These are phyloP conservation scores for Aphis craccivora DNA, from an alignment of 1,140 invertebrate genomes.

Conservation along the genomic window DNA sequence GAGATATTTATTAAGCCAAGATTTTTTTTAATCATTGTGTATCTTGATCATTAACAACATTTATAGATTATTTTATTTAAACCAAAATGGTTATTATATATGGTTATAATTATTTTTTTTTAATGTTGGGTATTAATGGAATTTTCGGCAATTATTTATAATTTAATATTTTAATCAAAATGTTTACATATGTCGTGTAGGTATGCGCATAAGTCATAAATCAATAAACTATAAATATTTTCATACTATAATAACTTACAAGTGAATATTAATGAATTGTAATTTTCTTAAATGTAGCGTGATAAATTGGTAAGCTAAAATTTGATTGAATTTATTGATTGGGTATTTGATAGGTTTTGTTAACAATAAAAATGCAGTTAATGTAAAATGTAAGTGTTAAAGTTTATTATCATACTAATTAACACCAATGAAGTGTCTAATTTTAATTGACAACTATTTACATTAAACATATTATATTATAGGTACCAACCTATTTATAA, in stretches of 20 bases:
- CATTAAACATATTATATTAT: not conserved
- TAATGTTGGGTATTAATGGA: not conserved
- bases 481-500: not conserved
- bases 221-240: not conserved
- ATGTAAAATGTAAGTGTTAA: too few species aligned
- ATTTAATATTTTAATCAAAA: not conserved
- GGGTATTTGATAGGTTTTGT: not conserved
- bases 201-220: not conserved
- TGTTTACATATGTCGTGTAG: not conserved
- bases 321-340: not conserved
- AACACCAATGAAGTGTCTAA: not conserved
- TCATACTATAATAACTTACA: not conserved
- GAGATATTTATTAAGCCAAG: not conserved
- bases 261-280: not conserved
- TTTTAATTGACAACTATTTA: not conserved
- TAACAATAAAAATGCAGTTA: not conserved
- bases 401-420: not conserved
- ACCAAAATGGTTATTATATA: too few species aligned
- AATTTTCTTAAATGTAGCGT: not conserved
- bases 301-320: not conserved
- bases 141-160: not conserved
- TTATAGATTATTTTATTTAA: too few species aligned
- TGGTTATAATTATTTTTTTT: too few species aligned
- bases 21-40: too few species aligned
- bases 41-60: too few species aligned